Evolutionary conservation across 2,113 vertebrate genomes (phyloP).

Genomic region (Mesembrinibis cayennensis): DNA sequence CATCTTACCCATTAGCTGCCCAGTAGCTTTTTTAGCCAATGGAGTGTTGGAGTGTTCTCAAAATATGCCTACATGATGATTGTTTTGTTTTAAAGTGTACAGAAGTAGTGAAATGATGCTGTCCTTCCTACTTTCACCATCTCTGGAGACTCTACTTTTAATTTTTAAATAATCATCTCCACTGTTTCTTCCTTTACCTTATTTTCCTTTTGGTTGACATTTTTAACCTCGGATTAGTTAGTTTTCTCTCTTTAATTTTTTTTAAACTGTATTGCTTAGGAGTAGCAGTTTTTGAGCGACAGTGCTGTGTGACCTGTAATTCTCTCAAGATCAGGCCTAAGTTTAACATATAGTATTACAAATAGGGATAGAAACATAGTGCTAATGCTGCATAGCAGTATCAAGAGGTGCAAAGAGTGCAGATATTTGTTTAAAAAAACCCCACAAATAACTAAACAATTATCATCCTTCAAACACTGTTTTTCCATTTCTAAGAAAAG

Average conservation of each 20-base stretch:
- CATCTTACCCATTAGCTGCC: not conserved
- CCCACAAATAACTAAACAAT: not conserved
- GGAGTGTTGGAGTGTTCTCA: not conserved
- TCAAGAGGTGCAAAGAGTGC: accelerated
- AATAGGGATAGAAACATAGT: not conserved
- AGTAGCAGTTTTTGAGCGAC: not conserved
- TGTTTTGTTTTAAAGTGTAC: not conserved
- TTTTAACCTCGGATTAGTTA: not conserved
- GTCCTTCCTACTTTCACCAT: not conserved
- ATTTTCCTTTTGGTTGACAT: not conserved
- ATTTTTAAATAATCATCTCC: not conserved
- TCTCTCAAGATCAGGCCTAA: not conserved
- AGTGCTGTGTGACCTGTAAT: not conserved
- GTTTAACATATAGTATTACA: not conserved
- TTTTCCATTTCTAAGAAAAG: not conserved
- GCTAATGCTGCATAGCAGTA: not conserved
- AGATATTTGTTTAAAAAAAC: not conserved
- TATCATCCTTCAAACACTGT: not conserved
- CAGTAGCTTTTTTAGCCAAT: not conserved
- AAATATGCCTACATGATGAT: not conserved
- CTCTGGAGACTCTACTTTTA: not conserved
- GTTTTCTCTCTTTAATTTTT: not conserved
- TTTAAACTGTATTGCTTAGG: not conserved
- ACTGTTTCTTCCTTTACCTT: not conserved
- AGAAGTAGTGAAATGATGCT: not conserved